phyloP scores from a whole-genome alignment of 2,888 invertebrate species.

The Aphodius granarius region DNA sequence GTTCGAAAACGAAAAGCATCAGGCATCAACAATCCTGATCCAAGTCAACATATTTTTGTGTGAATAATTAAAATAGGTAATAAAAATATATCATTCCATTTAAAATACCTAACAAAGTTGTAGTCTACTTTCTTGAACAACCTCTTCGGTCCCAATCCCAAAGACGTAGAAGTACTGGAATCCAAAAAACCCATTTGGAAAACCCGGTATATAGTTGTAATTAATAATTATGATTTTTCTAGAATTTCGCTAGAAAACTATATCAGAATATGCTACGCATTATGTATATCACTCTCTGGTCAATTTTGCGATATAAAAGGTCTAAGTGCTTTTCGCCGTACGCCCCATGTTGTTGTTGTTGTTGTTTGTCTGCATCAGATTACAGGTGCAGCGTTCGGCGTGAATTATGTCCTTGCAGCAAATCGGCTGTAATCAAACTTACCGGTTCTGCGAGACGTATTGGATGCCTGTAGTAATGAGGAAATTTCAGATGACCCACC shows the following conservation, averaged over 20 bases:
- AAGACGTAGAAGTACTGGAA: too few relatives aligned
- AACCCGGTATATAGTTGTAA: neutral
- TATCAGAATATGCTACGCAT: neutral
- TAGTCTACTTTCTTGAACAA: too few relatives aligned
- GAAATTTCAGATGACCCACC: conserved; percentile 42
- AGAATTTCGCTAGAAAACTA: neutral
- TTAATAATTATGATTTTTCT: neutral
- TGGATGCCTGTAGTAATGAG: conserved; percentile 43
- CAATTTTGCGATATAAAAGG: neutral
- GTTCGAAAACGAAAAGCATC: too few relatives aligned
- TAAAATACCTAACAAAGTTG: too few relatives aligned
- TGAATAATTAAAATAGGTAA: too few relatives aligned
- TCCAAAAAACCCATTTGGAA: too few relatives aligned
- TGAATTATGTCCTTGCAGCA: conserved; percentile 19
- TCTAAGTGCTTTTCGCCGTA: neutral
- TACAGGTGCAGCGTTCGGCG: neutral
- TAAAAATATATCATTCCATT: too few relatives aligned
- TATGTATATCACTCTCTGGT: neutral
- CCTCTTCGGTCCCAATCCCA: too few relatives aligned
- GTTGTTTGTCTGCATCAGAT: neutral
- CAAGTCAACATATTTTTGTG: too few relatives aligned
- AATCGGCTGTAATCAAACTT: conserved; percentile 44
- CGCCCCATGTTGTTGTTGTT: neutral
- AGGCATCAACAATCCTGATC: too few relatives aligned
- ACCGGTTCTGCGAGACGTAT: conserved; percentile 45